These are phyloP conservation scores for Microtus montanus DNA, from an alignment of 2,113 vertebrate species.

Conservation along the genomic window DNA sequence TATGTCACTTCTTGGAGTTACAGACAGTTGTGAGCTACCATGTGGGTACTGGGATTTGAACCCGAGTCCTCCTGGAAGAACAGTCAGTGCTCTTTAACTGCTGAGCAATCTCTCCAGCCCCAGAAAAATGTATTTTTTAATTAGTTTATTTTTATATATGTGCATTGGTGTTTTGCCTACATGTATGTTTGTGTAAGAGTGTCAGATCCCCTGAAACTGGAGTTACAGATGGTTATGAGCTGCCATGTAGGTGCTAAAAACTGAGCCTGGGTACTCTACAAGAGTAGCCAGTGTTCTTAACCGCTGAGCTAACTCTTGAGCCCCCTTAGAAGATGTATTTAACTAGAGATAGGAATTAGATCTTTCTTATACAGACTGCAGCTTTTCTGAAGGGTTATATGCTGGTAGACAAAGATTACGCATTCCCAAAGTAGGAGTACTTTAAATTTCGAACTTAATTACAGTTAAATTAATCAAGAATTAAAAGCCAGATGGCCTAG, in stretches of 20 bases:
- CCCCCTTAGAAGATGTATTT: neutral
- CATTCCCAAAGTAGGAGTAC: neutral
- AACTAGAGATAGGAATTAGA: neutral
- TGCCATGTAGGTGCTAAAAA: neutral
- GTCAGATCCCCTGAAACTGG: neutral
- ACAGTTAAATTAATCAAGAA: neutral
- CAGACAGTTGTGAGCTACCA: neutral
- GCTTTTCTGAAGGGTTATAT: neutral
- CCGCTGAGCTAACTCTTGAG: neutral
- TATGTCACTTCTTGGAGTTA: too few relatives aligned
- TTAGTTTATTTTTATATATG: neutral
- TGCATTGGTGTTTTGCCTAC: neutral
- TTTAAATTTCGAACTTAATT: conserved; percentile 36
- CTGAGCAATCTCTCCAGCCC: neutral
- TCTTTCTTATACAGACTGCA: neutral
- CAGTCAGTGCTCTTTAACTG: neutral
- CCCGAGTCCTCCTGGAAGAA: neutral
- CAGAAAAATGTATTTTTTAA: neutral
- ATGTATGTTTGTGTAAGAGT: neutral
- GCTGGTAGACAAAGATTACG: neutral
- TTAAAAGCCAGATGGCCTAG: neutral
- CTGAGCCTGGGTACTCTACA: neutral
- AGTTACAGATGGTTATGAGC: neutral
- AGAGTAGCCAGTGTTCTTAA: neutral
- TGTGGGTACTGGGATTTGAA: neutral